Evolutionary conservation across 1,140 invertebrate genomes (phyloP), one percentile per base, ranked within the genome.

Genomic region (Drosophila kohkoa): DNA sequence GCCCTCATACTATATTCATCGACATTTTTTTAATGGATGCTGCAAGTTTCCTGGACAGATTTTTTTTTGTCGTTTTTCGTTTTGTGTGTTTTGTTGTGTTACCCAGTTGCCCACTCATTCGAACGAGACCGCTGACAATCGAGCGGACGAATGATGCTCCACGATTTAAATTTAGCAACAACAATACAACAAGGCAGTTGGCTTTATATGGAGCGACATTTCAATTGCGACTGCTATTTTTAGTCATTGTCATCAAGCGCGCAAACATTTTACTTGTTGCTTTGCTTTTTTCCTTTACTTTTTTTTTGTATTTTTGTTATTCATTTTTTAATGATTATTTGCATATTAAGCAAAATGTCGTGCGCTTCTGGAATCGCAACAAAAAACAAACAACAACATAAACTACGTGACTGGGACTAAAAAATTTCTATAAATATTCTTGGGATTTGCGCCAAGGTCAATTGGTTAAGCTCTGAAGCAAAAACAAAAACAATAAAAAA

Each of bases 201-300:
- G 35, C 66, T 87, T 81, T 81, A 88, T 88, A 78, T 89, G 83
- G 77, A 81, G 69, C 83, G 85, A 83, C 85, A 88, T 88, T 88
- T 88, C 83, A 89, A 89, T 89, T 88, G 85, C 75, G 73, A 73
- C 66, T 63, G 85, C 83, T 88, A 88, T 88, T 88, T 88, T 88
- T 89, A 88, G 83, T 67, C 83, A 88, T 89, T 88, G 77, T 88
- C 83, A 89, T 83, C 70, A 74, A 57, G 74, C 48, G 67, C 28
- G 64, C 69, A 87, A 70, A 76, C 63, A 76, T 76, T 66, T 62
- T 66, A 55, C 58, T 69, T 62, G 38, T 64, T 75, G 67, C 32
- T 55, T 38, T 38, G 45, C 48, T 68, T 67, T 67, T 57, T 28
- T 25, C 20, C 20, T 66, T 62, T 66, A 55, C 52, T 59, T 25